Base-by-base conservation (phyloP, 1,140 invertebrate species). In the Drosophila santomea region DNA sequence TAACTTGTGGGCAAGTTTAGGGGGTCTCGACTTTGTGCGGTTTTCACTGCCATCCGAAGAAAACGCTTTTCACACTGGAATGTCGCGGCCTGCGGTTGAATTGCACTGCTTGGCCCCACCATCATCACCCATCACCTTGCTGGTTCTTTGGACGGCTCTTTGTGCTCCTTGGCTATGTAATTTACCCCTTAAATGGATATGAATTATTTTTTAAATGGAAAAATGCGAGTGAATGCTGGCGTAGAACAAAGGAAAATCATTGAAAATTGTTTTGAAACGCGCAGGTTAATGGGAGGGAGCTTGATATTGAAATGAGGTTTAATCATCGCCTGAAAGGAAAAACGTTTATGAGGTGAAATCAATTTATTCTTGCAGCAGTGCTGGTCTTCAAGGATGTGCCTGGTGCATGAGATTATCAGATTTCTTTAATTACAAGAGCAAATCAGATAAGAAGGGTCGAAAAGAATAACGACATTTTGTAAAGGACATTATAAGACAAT, bases 61-160 rank as follows among this genome's bases (percentile, higher is more conserved):
- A 64, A 73, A 36, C 67, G 50, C 73, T 80, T 32, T 32, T 80
- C 63, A 60, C 76, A 48, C 54, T 52, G 74, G 59, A 82, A 74
- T 77, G 58, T 66, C 62, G 79, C 54, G 61, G 63, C 59, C 62
- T 72, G 64, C 72, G 43, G 66, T 75, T 75, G 77, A 44, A 74
- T 60, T 69, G 43, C 71, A 68, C 45, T 51, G 56, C 48, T 68
- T 59, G 45, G 39, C 23, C 14, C 41, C 25, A 32, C 32, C 32
- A 32, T 10, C 8, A 10, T 1, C 28, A 7, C 28, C 25, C 28
- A 28, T 1, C 28, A 28, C 28, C 28, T 11, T 2, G 28, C n/a
- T 48, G 47, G 47, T 2, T 32, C 25, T 8, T 44, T 15, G 44
- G n/a, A n/a, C 44, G 17, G 50, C 44, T 36, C 44, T 50, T 73